Evolutionary conservation across 2,888 invertebrate species (phyloP), one percentile per base, ranked within the genome.

Genomic region (Orthosia gothica): DNA sequence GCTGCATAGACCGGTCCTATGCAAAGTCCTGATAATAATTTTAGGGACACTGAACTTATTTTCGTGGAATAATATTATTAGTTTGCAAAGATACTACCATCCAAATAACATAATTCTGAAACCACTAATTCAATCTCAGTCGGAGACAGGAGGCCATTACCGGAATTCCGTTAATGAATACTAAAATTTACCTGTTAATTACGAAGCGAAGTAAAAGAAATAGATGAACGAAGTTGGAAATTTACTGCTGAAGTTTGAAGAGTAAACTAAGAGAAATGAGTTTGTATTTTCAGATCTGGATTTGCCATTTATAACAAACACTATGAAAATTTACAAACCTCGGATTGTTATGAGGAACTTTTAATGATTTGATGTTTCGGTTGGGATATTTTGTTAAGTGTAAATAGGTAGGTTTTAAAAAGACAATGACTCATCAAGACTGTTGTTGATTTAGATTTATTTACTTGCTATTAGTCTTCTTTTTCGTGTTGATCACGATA

Each of bases 201-300:
- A 65, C 62, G 59, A 15, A 16, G 58, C 11, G n/a, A 63, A 71
- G 65, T 32, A 66, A 84, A 84, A 84, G 58, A 81, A 84, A 84
- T 71, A 70, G 70, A 84, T 66, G 81, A 62, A 66, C 54, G 45
- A 80, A 84, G 49, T 82, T 71, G 7, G 26, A 50, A 76, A 84
- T 82, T 82, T 81, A 84, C 66, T 50, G 66, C 59, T 15, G 23
- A 82, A 82, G 76, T 82, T 80, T 76, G 70, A 85, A 78, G 79
- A 69, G 59, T 54, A 59, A 78, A 83, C 70, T 80, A 45, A 82
- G 77, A 85, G 70, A 70, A 70, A 81, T 69, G 77, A 77, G 70
- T 59, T 68, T 76, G 68, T 80, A 68, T 82, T 80, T 84, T 45
- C 70, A 71, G 63, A 71, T 80, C 40, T 74, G n/a, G 18, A 71